Conservation (phyloP, 2,888 invertebrate species). For the Pollenia griseotomentosa region DNA sequence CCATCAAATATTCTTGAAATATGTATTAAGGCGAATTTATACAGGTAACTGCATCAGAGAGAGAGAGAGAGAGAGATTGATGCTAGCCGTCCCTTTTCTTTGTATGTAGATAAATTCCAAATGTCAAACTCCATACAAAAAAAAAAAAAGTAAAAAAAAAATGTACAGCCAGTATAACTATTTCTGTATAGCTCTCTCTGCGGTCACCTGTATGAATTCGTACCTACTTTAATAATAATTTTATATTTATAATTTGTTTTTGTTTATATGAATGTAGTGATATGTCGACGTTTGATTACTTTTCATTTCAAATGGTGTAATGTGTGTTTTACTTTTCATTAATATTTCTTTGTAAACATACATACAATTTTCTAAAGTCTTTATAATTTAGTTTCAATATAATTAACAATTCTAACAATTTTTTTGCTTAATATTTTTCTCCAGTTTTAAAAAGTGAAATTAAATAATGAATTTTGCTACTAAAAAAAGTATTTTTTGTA, state of each 20-base stretch:
- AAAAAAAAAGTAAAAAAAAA: too few relatives aligned
- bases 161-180: too few relatives aligned
- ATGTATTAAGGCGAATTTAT: too few relatives aligned
- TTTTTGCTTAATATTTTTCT: background rate
- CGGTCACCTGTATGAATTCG: too few relatives aligned
- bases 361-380: conserved; percentile 19
- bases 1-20: background rate
- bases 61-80: too few relatives aligned
- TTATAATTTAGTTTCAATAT: conserved; percentile 52
- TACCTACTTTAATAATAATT: background rate
- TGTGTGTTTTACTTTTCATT: background rate
- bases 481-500: conserved; percentile 32
- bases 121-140: too few relatives aligned
- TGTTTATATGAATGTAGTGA: conserved; percentile 64
- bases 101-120: too few relatives aligned
- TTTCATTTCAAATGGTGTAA: conserved; percentile 31
- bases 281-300: conserved; percentile 61
- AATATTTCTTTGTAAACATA: conserved; percentile 36
- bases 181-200: too few relatives aligned
- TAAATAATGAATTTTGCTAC: conserved; percentile 58
- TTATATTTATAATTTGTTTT: conserved; percentile 17
- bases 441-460: conserved; percentile 43
- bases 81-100: too few relatives aligned
- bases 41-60: too few relatives aligned
- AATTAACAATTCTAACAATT: conserved; percentile 64